These are phyloP conservation scores for Sinodicranocentrus sp. DNA, from an alignment of 2,888 invertebrate species.

Conservation along the genomic window DNA sequence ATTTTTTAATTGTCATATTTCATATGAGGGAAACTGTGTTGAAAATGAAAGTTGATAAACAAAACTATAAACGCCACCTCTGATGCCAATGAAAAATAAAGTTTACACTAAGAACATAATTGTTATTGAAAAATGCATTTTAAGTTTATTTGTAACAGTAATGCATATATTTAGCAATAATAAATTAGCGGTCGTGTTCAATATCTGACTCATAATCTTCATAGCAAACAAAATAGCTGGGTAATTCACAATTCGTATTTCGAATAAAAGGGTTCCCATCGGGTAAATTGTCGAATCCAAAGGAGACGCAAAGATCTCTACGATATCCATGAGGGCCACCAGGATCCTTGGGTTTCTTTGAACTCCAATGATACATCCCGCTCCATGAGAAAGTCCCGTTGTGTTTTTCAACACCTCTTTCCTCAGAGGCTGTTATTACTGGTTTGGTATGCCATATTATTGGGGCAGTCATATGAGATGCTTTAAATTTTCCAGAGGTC, in stretches of 20 bases:
- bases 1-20: too few relatives aligned
- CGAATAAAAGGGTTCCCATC: neutral
- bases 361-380: conserved; percentile 32
- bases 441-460: conserved; percentile 31
- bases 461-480: conserved; percentile 11
- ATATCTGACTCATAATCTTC: too few relatives aligned
- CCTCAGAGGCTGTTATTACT: neutral
- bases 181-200: too few relatives aligned
- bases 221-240: conserved; percentile 32
- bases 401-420: neutral
- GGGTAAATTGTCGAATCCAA: conserved; percentile 18
- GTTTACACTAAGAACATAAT: too few relatives aligned
- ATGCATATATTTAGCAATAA: too few relatives aligned
- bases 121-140: too few relatives aligned
- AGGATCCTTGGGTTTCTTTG: conserved; percentile 19
- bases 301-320: conserved; percentile 30
- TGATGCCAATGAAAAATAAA: too few relatives aligned
- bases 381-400: conserved; percentile 7
- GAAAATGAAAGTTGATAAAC: too few relatives aligned
- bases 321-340: conserved; percentile 11
- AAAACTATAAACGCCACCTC: too few relatives aligned
- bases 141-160: too few relatives aligned
- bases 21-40: too few relatives aligned
- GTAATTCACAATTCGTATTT: conserved; percentile 35
- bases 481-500: conserved; percentile 32